A percentile compares a stretch with the other conserved stretches of the same genome.
Conservation (phyloP, 2,797 vertebrate species). For the Thaleichthys pacificus region DNA sequence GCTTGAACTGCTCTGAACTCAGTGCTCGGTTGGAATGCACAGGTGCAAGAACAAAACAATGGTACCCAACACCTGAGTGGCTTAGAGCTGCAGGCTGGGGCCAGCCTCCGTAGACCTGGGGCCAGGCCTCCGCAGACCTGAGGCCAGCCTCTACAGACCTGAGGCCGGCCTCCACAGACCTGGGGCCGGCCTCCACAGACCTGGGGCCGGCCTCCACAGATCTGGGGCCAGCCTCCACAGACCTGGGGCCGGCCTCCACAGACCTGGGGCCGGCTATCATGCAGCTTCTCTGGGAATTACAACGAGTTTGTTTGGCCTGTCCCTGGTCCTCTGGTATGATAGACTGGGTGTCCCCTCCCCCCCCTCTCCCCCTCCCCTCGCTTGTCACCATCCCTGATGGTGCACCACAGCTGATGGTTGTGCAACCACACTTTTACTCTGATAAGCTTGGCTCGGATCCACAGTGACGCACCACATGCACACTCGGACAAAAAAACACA, state of each 20-base stretch:
- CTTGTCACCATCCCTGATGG: conserved; percentile 33
- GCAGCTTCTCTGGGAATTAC: neutral
- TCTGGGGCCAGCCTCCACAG: too few relatives aligned
- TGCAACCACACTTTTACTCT: conserved; percentile 64
- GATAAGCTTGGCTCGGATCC: conserved; percentile 63
- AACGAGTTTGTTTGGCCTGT: neutral
- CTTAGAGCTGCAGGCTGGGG: conserved; percentile 14
- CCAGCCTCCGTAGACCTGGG: neutral
- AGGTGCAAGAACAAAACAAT: conserved; percentile 66
- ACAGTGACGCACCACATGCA: conserved; percentile 39
- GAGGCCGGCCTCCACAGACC: too few relatives aligned
- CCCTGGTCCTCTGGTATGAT: neutral
- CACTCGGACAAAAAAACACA: conserved; percentile 22
- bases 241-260: neutral
- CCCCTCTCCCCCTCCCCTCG: neutral
- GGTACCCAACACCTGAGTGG: conserved; percentile 48
- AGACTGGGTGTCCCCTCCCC: neutral
- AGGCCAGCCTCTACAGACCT: too few relatives aligned
- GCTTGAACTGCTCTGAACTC: conserved; percentile 43
- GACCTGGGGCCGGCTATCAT: neutral
- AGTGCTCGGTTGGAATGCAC: conserved; percentile 60
- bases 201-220: too few relatives aligned
- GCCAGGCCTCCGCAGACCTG: neutral
- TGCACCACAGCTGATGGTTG: conserved; percentile 64
- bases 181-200: too few relatives aligned